Conservation (phyloP, 2,113 vertebrate species). For the Ceyx cyanopectus region DNA sequence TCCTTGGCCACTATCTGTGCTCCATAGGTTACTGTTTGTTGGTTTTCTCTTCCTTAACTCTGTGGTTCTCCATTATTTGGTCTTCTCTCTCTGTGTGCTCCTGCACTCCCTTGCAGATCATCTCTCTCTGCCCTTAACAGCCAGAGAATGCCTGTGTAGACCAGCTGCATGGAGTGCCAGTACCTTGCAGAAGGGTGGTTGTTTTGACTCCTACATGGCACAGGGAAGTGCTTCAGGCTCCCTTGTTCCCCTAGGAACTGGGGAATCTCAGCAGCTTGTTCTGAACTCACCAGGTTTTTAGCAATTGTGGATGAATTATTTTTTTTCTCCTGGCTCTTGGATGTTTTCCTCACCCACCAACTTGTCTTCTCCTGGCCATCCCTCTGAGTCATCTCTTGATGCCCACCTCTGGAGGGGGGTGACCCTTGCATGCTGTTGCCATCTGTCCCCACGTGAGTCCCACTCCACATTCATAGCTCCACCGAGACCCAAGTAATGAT, state of each 20-base stretch:
- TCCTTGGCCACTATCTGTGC: background rate
- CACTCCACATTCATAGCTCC: background rate
- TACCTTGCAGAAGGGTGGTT: background rate
- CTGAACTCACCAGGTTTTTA: background rate
- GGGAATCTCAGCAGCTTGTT: background rate
- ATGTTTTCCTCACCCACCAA: rapidly evolving
- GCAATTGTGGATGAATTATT: background rate
- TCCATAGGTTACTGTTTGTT: too few species aligned
- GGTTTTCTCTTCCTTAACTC: background rate
- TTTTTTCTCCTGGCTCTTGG: background rate
- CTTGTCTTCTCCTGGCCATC: background rate
- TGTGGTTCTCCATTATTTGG: rapidly evolving
- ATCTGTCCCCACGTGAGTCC: background rate
- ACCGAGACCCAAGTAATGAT: background rate
- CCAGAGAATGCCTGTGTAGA: background rate
- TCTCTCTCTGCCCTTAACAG: background rate
- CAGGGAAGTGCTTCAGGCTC: background rate
- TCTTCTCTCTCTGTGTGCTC: background rate
- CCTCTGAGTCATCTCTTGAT: background rate
- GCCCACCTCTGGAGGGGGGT: background rate
- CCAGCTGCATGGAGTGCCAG: rapidly evolving
- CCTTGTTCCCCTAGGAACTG: rapidly evolving
- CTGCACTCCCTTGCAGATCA: rapidly evolving
- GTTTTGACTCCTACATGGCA: background rate
- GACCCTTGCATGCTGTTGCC: background rate